Conservation (phyloP, 2,113 vertebrate species). For the Malurus melanocephalus region DNA sequence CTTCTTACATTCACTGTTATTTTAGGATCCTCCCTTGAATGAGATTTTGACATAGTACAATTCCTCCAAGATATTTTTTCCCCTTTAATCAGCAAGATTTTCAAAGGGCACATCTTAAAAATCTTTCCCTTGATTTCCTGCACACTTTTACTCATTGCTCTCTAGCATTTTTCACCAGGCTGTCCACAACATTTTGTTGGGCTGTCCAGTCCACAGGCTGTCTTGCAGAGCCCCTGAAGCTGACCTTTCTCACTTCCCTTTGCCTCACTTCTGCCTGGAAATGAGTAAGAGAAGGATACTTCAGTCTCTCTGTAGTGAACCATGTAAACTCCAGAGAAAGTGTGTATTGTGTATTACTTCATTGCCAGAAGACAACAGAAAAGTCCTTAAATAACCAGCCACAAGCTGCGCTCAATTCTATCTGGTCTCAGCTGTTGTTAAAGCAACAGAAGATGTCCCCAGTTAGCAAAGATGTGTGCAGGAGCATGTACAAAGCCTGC, state of each 20-base stretch:
- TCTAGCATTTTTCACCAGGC: neutral
- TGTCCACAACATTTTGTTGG: neutral
- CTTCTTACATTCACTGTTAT: neutral
- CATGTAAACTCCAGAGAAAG: neutral
- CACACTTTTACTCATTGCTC: neutral
- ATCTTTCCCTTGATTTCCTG: neutral
- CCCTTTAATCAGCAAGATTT: neutral
- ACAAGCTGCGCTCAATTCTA: neutral
- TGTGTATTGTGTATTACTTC: accelerated
- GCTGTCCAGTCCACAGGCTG: neutral
- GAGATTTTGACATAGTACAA: neutral
- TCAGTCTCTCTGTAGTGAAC: neutral
- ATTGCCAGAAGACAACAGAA: neutral
- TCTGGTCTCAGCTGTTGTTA: neutral
- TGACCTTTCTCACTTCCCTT: neutral
- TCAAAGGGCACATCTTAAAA: neutral
- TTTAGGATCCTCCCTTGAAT: neutral
- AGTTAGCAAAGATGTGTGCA: neutral
- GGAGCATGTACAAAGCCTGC: neutral
- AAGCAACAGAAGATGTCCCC: neutral
- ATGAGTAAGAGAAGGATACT: neutral
- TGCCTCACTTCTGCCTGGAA: neutral
- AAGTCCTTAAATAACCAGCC: neutral
- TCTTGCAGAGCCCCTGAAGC: neutral
- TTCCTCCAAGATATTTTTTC: neutral